Evolutionary conservation across 2,888 invertebrate species (phyloP).

Genomic region (Orchesellides sinensis): DNA sequence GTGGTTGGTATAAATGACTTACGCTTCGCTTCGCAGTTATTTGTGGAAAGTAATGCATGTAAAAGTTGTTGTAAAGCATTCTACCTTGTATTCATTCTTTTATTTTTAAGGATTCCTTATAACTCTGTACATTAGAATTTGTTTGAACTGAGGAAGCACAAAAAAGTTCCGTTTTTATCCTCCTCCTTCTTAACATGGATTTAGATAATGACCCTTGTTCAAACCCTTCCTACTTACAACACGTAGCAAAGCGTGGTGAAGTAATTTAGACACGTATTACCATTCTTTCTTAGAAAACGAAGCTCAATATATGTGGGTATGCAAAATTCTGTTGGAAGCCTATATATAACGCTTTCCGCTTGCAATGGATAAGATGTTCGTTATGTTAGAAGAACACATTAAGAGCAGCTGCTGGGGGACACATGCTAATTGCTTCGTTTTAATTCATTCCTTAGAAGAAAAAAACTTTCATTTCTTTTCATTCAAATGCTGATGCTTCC

Average conservation of each 20-base stretch:
- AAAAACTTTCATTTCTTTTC: not conserved
- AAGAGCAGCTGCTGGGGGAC: constrained; percentile 10
- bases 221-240: not conserved
- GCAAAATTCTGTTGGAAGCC: too few relatives aligned
- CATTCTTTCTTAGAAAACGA: too few relatives aligned
- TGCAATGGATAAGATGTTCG: too few relatives aligned
- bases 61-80: not conserved
- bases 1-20: not conserved
- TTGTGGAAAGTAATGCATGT: not conserved
- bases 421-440: constrained; percentile 12
- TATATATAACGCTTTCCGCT: too few relatives aligned
- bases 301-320: too few relatives aligned
- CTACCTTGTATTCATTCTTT: not conserved
- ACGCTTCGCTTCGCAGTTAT: not conserved
- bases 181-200: not conserved
- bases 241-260: not conserved
- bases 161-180: not conserved
- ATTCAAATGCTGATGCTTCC: too few relatives aligned
- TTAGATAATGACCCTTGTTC: constrained; percentile 12
- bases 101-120: not conserved
- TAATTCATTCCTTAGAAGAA: constrained; percentile 1
- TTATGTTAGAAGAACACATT: too few relatives aligned
- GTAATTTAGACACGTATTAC: constrained; percentile 15
- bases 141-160: not conserved
- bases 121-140: too few relatives aligned